Base-by-base conservation (phyloP, 2,797 vertebrate genomes). In the Acrossocheilus fasciatus region DNA sequence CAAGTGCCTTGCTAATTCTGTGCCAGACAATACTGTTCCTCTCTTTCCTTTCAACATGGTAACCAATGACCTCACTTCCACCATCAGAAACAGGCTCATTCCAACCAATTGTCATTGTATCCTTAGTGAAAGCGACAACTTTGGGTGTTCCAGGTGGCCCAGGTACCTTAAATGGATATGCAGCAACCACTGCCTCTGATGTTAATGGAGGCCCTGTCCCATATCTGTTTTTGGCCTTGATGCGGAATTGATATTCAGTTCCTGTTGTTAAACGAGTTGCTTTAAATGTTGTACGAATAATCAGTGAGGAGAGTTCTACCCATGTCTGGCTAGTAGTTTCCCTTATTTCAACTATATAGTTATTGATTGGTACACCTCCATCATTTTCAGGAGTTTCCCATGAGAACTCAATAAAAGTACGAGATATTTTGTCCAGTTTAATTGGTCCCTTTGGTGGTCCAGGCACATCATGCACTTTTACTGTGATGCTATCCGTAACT, bases 181-280 rank as follows among this genome's bases (percentile, higher is more conserved):
- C 97, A 92, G 98, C 98, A 91, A 98, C 93, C 41, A 99, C 91
- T 89, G 97, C 84, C 75, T 96, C 95, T 91, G 98, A 99, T 70
- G 91, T 97, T 87, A 99, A 97, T 86, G 97, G 94, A 83, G 97
- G 97, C 83, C 98, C 98, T 91, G 92, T 93, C 90, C 98, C 98
- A 59, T 99, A 99, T 93, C 98, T 96, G 88, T 99, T 99, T 92
- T 98, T 98, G 89, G 98, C 98, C 94, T 96, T 99, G 74, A 99
- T 95, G 66, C 98, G 97, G 94, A 99, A 99, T 84, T 99, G 98
- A 91, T 99, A 99, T 75, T 99, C 98, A 70, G 96, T 92, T 88
- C 98, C 97, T 62, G 97, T 99, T 34, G 91, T 98, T 84, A 99
- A 95, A 86, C 91, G 97, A 90, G 94, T 93, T 30, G 98, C 98